These are phyloP conservation scores for Trachops cirrhosus DNA, from an alignment of 2,797 vertebrate genomes.

Conservation along the genomic window DNA sequence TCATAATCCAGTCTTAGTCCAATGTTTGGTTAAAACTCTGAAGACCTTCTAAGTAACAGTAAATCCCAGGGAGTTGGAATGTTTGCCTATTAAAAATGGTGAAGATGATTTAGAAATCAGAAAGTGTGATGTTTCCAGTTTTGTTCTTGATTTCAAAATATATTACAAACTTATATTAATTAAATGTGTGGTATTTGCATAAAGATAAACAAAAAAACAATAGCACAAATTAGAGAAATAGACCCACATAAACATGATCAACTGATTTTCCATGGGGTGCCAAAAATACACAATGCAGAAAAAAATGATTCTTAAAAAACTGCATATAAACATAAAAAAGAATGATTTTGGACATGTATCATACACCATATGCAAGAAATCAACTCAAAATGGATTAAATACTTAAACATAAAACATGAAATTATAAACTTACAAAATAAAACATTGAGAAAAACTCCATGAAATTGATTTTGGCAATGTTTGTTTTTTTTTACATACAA, in stretches of 20 bases:
- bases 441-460: neutral
- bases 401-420: neutral
- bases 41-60: neutral
- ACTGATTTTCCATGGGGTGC: neutral
- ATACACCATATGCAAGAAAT: neutral
- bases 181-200: neutral
- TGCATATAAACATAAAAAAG: neutral
- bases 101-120: neutral
- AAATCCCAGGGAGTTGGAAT: neutral
- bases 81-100: neutral
- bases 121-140: neutral
- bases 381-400: neutral
- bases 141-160: neutral
- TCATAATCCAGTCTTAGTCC: neutral
- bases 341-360: neutral
- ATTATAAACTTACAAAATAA: neutral
- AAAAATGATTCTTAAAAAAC: neutral
- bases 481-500: neutral
- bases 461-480: neutral
- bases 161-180: neutral
- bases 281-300: neutral
- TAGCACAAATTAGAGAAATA: neutral
- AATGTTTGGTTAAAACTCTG: neutral
- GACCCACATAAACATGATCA: neutral
- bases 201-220: neutral